Evolutionary conservation across 2,113 vertebrate genomes (phyloP).

Genomic region (Toxotes chatareus): DNA sequence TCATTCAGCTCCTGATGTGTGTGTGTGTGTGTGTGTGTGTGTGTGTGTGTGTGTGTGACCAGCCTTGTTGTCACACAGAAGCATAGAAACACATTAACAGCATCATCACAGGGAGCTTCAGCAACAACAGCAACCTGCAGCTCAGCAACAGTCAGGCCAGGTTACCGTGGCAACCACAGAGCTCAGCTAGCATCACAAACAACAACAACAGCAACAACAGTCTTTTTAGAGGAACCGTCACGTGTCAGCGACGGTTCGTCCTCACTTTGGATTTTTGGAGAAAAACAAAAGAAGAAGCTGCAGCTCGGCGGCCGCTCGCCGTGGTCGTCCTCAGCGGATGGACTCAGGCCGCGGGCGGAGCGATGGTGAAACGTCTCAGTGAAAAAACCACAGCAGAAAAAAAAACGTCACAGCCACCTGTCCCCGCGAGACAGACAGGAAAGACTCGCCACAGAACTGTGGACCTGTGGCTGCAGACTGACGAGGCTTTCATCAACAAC

Average conservation of each 20-base stretch:
- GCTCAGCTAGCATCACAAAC: slow-evolving; percentile 48
- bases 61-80: slow-evolving; percentile 51
- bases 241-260: background rate
- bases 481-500: background rate
- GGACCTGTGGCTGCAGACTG: slow-evolving; percentile 26
- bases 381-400: too few species aligned
- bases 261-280: slow-evolving; percentile 14
- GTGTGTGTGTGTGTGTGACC: slow-evolving; percentile 19
- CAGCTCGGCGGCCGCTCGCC: too few species aligned
- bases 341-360: too few species aligned
- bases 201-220: slow-evolving; percentile 18
- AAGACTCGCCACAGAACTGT: too few species aligned
- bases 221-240: slow-evolving; percentile 3
- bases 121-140: slow-evolving; percentile 51
- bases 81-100: slow-evolving; percentile 57
- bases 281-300: background rate
- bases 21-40: slow-evolving; percentile 21
- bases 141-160: slow-evolving; percentile 69
- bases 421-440: too few species aligned
- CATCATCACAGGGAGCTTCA: slow-evolving; percentile 43
- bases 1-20: slow-evolving; percentile 44
- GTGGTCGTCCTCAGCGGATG: too few species aligned
- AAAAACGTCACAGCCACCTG: too few species aligned
- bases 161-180: slow-evolving; percentile 63
- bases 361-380: too few species aligned